These are phyloP conservation scores for Rhagoletis zephyria DNA, from an alignment of 1,140 invertebrate species.

Conservation along the genomic window DNA sequence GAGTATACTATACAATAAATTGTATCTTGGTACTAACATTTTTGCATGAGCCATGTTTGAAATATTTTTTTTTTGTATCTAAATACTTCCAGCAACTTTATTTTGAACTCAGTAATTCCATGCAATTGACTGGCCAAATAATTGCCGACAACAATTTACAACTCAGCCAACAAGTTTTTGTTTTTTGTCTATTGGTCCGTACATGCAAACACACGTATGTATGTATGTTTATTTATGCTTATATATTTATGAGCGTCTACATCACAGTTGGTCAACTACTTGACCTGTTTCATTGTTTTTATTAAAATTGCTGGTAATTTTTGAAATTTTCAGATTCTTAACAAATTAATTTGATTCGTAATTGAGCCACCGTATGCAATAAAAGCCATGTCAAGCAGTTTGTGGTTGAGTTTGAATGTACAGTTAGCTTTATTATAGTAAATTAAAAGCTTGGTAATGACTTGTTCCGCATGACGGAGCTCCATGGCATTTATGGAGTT, in stretches of 20 bases:
- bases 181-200: not conserved
- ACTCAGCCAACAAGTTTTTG: not conserved
- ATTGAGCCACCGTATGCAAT: slow-evolving; percentile 26
- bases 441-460: not conserved
- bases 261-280: slow-evolving; percentile 8
- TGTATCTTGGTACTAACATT: not conserved
- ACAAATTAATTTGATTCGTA: slow-evolving; percentile 24
- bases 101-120: slow-evolving; percentile 6
- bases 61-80: not conserved
- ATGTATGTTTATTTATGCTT: too few species aligned
- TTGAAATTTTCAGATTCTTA: slow-evolving; percentile 24
- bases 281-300: slow-evolving; percentile 16
- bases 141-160: slow-evolving; percentile 40
- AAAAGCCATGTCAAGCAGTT: not conserved
- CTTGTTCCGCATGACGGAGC: not conserved
- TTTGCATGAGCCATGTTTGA: not conserved
- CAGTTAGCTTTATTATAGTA: not conserved
- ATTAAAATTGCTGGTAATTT: not conserved
- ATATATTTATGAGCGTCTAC: not conserved
- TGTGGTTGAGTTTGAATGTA: not conserved
- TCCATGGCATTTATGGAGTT: not conserved
- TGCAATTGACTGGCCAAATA: slow-evolving; percentile 29
- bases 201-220: too few species aligned
- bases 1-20: too few species aligned
- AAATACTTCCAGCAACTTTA: not conserved